Evolutionary conservation across 2,113 vertebrate species (phyloP).

Genomic region (Thymallus thymallus): DNA sequence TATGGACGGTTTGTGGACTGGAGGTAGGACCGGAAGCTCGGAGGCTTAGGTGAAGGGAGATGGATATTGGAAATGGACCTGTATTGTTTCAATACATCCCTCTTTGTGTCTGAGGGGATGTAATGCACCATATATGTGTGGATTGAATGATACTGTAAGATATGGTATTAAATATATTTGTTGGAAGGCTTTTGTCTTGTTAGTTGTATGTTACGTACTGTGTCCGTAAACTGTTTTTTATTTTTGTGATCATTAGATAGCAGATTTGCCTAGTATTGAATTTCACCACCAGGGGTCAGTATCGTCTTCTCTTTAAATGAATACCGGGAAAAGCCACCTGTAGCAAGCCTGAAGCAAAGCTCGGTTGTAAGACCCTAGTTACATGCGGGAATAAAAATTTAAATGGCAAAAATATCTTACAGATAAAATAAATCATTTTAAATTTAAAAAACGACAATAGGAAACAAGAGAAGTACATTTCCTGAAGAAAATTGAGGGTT

Average conservation of each 20-base stretch:
- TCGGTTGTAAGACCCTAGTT: too few relatives aligned
- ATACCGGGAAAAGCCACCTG: neutral
- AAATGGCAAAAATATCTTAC: too few relatives aligned
- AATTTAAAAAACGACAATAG: too few relatives aligned
- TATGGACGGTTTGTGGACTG: slow-evolving; percentile 24
- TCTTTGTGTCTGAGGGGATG: neutral
- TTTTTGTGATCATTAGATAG: neutral
- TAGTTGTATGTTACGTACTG: neutral
- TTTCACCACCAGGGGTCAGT: slow-evolving; percentile 41
- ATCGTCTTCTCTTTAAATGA: neutral
- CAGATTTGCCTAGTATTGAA: slow-evolving; percentile 5
- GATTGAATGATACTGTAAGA: slow-evolving; percentile 35
- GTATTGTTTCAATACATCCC: neutral
- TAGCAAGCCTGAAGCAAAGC: too few relatives aligned
- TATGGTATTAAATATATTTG: slow-evolving; percentile 48
- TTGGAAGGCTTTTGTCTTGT: slow-evolving; percentile 11
- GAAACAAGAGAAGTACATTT: too few relatives aligned
- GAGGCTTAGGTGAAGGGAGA: slow-evolving; percentile 14
- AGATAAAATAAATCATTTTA: too few relatives aligned
- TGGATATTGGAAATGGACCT: neutral
- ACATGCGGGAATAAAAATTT: too few relatives aligned
- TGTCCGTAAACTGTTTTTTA: neutral
- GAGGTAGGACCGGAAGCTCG: slow-evolving; percentile 46
- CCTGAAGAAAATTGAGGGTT: too few relatives aligned
- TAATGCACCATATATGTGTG: slow-evolving; percentile 3